Conservation (phyloP, 1,140 invertebrate genomes). For the Globodera ellingtonae region DNA sequence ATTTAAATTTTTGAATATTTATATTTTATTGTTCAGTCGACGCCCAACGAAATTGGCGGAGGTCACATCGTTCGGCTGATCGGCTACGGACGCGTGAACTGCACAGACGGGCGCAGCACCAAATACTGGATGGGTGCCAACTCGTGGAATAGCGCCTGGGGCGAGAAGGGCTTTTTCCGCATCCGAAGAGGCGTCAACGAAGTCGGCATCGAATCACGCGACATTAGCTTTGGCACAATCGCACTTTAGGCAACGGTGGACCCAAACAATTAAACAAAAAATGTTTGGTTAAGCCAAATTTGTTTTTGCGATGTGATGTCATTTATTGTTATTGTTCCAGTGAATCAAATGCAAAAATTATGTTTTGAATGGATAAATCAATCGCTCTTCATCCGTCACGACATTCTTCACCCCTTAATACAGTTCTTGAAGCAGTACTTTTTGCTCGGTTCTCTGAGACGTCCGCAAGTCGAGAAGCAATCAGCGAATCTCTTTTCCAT, state of each 20-base stretch:
- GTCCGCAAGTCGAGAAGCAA: neutral
- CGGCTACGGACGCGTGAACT: slow-evolving; percentile 81
- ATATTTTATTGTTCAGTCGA: slow-evolving; percentile 57
- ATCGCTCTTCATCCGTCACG: no score
- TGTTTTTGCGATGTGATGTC: no score
- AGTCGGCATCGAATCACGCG: slow-evolving; percentile 82
- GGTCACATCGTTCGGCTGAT: slow-evolving; percentile 86
- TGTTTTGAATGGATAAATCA: neutral
- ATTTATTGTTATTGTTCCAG: no score
- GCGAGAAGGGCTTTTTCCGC: slow-evolving; percentile 78
- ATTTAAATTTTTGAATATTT: slow-evolving; percentile 62
- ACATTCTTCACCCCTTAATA: neutral
- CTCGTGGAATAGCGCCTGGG: slow-evolving; percentile 90
- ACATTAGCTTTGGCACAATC: slow-evolving; percentile 11
- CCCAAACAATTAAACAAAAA: no score
- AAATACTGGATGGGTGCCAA: slow-evolving; percentile 81
- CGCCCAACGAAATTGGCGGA: slow-evolving; percentile 72
- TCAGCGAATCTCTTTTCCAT: neutral
- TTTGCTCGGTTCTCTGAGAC: neutral
- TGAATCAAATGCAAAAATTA: no score
- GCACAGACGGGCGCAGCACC: slow-evolving; percentile 13
- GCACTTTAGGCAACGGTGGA: neutral
- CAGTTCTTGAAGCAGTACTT: neutral
- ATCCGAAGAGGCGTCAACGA: slow-evolving; percentile 81
- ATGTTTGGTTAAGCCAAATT: no score